Conservation (phyloP, 2,113 vertebrate genomes). For the Corythornis vintsioides region DNA sequence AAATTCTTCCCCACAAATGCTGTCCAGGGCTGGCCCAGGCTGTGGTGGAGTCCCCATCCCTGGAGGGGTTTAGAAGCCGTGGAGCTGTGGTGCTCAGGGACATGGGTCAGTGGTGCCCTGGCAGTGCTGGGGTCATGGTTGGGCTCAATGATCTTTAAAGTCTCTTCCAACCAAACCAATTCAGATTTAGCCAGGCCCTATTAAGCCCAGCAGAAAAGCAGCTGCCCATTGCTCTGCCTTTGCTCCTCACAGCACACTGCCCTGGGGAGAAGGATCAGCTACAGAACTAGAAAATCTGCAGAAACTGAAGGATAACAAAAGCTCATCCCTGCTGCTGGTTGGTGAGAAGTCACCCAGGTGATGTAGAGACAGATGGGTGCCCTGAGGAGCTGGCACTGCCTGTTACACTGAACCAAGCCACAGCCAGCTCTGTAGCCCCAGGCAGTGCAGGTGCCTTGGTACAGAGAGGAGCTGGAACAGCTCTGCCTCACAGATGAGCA, state of each 20-base stretch:
- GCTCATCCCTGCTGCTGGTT: fast-evolving
- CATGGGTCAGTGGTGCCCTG: not conserved
- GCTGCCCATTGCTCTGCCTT: not conserved
- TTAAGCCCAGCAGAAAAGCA: not conserved
- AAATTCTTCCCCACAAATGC: not conserved
- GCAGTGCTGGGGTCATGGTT: not conserved
- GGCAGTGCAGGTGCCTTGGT: not conserved
- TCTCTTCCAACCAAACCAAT: not conserved
- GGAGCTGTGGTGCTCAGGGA: not conserved
- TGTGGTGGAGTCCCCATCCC: not conserved
- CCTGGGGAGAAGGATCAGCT: not conserved
- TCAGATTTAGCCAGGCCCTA: not conserved
- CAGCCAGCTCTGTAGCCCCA: not conserved
- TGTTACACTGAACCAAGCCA: not conserved
- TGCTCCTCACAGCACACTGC: not conserved
- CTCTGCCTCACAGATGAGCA: not conserved
- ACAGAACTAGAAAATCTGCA: not conserved
- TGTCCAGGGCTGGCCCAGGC: not conserved
- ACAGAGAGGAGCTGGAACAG: not conserved
- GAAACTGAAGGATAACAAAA: not conserved
- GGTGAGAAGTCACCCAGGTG: not conserved
- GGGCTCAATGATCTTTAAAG: not conserved
- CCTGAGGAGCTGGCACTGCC: not conserved
- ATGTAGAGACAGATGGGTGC: not conserved
- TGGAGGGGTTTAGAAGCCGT: not conserved